phyloP scores from a whole-genome alignment of 2,888 invertebrate species.

The Podotricha telesiphe region DNA sequence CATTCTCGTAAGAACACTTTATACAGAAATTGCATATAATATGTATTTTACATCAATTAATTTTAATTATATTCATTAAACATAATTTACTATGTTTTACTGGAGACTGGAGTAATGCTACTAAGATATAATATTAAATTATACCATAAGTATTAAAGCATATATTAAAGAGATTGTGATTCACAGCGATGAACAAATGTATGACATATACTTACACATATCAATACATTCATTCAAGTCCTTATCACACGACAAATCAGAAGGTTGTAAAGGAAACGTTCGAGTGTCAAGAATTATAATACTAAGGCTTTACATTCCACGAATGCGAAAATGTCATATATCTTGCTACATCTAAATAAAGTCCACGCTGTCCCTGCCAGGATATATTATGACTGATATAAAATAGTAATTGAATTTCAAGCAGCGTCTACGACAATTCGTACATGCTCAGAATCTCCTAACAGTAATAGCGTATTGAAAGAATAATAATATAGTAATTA shows the following conservation, averaged over 20 bases:
- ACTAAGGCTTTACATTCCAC: constrained; percentile 22
- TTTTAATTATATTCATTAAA: constrained; percentile 1
- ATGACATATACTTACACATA: constrained; percentile 22
- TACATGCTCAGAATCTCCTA: constrained; percentile 2
- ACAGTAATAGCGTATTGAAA: constrained; percentile 1
- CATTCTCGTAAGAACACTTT: not conserved
- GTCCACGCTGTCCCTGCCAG: constrained; percentile 23
- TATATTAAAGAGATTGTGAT: constrained; percentile 10
- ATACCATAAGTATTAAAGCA: not conserved
- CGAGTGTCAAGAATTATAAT: constrained; percentile 39
- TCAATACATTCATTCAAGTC: constrained; percentile 23
- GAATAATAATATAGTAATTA: constrained; percentile 11
- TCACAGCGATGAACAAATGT: constrained; percentile 16
- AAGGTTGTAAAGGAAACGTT: constrained; percentile 38
- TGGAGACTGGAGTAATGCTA: not conserved
- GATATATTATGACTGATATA: constrained; percentile 25
- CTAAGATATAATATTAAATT: not conserved
- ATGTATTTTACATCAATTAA: not conserved
- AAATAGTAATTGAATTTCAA: constrained; percentile 31
- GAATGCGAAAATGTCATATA: constrained; percentile 36
- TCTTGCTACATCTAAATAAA: constrained; percentile 18
- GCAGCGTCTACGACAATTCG: constrained; percentile 17
- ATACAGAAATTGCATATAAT: not conserved
- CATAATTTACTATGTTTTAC: constrained; percentile 10
- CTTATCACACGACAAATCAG: constrained; percentile 38